phyloP scores from a whole-genome alignment of 2,888 invertebrate genomes.

The Spicauda simplicius region DNA sequence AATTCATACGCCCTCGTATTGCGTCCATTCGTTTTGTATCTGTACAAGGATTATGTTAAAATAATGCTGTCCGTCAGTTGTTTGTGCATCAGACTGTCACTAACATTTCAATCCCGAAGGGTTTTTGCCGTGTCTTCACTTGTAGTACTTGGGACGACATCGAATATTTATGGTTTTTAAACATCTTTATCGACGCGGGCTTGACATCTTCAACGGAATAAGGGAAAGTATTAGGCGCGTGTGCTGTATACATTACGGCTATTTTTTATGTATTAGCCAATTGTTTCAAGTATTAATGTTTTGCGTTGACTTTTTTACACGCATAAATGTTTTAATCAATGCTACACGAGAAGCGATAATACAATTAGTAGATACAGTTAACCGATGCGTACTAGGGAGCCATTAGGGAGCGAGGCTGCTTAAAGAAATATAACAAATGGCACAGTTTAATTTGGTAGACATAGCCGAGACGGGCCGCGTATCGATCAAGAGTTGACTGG shows the following conservation, averaged over 20 bases:
- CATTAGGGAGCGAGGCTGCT: constrained; percentile 73
- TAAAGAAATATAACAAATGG: constrained; percentile 80
- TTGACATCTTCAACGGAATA: constrained; percentile 68
- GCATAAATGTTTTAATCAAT: constrained; percentile 5
- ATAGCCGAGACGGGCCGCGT: constrained; percentile 75
- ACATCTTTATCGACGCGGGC: constrained; percentile 81
- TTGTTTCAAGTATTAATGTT: constrained; percentile 26
- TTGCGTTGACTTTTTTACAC: constrained; percentile 16
- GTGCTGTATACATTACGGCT: constrained; percentile 58
- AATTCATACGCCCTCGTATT: constrained; percentile 78
- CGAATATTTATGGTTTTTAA: constrained; percentile 80
- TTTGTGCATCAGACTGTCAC: constrained; percentile 82
- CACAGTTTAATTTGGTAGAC: constrained; percentile 83
- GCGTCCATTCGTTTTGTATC: constrained; percentile 76
- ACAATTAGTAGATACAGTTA: constrained; percentile 45
- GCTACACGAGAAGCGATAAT: neutral
- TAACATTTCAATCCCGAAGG: constrained; percentile 80
- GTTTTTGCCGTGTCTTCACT: constrained; percentile 75
- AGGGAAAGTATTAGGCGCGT: constrained; percentile 61
- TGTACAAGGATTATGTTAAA: constrained; percentile 83
- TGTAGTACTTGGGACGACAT: constrained; percentile 66
- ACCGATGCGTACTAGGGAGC: constrained; percentile 59
- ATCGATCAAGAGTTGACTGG: constrained; percentile 79
- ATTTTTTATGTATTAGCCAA: constrained; percentile 47
- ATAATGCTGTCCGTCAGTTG: constrained; percentile 79